These are phyloP conservation scores for Jordanella pulchra DNA, from an alignment of 2,797 vertebrate genomes.

Conservation along the genomic window DNA sequence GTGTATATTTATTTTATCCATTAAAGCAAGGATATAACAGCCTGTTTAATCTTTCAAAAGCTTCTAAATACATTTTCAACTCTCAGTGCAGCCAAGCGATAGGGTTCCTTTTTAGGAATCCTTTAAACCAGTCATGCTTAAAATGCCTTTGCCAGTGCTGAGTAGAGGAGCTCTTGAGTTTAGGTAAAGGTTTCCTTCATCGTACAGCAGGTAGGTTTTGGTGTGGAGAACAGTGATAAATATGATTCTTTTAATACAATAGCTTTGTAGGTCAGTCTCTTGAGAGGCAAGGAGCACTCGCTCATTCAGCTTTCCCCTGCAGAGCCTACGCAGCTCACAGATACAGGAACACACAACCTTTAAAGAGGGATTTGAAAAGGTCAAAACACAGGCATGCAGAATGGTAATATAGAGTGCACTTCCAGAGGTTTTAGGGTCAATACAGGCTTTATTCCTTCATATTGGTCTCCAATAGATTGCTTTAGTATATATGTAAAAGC, in stretches of 20 bases:
- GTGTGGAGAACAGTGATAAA: constrained; percentile 73
- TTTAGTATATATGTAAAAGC: constrained; percentile 15
- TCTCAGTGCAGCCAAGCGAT: constrained; percentile 58
- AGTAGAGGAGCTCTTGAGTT: constrained; percentile 65
- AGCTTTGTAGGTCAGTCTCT: constrained; percentile 77
- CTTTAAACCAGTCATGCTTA: constrained; percentile 54
- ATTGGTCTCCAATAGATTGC: constrained; percentile 29
- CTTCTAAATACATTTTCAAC: constrained; percentile 65
- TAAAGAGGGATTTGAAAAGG: constrained; percentile 82
- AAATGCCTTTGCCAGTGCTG: constrained; percentile 68
- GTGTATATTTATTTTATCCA: constrained; percentile 30
- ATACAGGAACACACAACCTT: constrained; percentile 74
- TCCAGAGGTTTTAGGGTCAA: constrained; percentile 70
- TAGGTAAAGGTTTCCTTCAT: constrained; percentile 63
- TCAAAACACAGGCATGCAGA: constrained; percentile 74
- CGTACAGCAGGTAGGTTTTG: constrained; percentile 52
- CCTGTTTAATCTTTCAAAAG: constrained; percentile 70
- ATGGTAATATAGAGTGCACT: constrained; percentile 73
- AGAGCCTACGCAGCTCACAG: constrained; percentile 61
- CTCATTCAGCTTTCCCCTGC: constrained; percentile 62
- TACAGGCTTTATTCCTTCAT: constrained; percentile 54
- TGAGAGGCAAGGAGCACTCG: constrained; percentile 62
- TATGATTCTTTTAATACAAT: constrained; percentile 79
- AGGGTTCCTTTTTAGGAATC: constrained; percentile 56
- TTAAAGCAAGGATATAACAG: constrained; percentile 49